A percentile compares a stretch with the other conserved stretches of the same genome.
Evolutionary conservation across 2,888 invertebrate species (phyloP).

Genomic region (Tiliacea citrago): DNA sequence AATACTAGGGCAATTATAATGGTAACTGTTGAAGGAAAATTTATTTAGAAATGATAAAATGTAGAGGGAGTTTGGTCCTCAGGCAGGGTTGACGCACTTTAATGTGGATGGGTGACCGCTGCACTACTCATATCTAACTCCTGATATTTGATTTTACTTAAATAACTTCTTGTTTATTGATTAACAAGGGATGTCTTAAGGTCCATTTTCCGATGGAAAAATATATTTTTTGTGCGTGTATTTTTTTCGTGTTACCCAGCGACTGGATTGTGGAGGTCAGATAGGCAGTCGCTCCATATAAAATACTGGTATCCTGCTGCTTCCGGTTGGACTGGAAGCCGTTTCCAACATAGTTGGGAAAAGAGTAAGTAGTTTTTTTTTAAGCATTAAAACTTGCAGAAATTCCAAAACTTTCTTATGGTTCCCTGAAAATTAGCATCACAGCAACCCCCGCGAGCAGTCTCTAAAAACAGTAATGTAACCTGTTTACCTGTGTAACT

Average conservation of each 20-base stretch:
- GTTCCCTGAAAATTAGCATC: background rate
- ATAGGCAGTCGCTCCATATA: background rate
- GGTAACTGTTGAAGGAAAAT: background rate
- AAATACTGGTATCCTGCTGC: background rate
- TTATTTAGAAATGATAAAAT: background rate
- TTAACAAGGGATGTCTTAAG: background rate
- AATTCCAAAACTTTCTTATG: background rate
- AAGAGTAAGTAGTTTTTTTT: background rate
- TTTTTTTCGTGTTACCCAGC: background rate
- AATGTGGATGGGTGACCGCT: background rate
- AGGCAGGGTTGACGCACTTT: background rate
- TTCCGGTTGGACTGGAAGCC: background rate
- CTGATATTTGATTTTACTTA: background rate
- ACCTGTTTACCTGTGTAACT: background rate
- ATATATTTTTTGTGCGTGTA: background rate
- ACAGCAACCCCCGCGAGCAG: too few species aligned
- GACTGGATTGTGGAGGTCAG: background rate
- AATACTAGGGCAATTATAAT: slow-evolving; percentile 39
- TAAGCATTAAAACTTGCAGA: background rate
- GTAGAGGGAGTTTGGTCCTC: background rate
- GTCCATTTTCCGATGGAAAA: background rate
- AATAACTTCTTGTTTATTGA: background rate
- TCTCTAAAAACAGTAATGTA: background rate
- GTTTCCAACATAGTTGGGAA: background rate
- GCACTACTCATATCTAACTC: background rate